A percentile compares a stretch with the other conserved stretches of the same genome.
Evolutionary conservation across 2,797 vertebrate species (phyloP).

Genomic region (Macrochelys suwanniensis): DNA sequence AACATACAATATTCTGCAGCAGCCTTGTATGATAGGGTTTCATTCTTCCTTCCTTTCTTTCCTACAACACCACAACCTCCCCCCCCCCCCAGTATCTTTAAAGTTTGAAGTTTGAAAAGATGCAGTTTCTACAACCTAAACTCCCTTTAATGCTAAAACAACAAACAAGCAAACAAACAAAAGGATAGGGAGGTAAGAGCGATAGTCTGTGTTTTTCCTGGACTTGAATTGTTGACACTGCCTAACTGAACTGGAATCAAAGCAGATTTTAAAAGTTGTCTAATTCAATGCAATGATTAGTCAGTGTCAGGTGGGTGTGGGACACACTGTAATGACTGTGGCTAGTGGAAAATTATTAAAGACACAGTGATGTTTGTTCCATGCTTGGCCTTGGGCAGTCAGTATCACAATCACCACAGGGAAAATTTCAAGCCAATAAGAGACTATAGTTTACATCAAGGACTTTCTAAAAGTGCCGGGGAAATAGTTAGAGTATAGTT

Average conservation of each 20-base stretch:
- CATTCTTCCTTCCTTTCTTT: neutral
- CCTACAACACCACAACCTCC: neutral
- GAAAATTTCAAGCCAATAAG: neutral
- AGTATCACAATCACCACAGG: neutral
- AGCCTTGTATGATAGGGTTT: constrained; percentile 22
- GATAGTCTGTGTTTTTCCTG: neutral
- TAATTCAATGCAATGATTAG: neutral
- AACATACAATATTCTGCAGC: constrained; percentile 70
- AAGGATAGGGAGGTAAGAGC: neutral
- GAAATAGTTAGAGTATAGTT: neutral
- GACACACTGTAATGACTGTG: neutral
- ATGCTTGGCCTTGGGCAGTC: neutral
- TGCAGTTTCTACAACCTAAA: constrained; percentile 16
- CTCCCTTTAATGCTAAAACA: constrained; percentile 4
- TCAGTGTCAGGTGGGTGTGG: neutral
- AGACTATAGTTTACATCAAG: neutral
- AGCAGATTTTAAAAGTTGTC: neutral
- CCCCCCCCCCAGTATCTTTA: constrained; percentile 4
- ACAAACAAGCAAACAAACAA: neutral
- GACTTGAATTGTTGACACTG: neutral
- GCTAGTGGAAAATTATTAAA: neutral
- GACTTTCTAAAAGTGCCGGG: neutral
- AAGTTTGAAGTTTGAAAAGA: neutral
- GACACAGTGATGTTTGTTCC: neutral
- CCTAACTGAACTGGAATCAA: neutral